Conservation (phyloP, 1,140 invertebrate genomes). For the Adoxophyes honmai region DNA sequence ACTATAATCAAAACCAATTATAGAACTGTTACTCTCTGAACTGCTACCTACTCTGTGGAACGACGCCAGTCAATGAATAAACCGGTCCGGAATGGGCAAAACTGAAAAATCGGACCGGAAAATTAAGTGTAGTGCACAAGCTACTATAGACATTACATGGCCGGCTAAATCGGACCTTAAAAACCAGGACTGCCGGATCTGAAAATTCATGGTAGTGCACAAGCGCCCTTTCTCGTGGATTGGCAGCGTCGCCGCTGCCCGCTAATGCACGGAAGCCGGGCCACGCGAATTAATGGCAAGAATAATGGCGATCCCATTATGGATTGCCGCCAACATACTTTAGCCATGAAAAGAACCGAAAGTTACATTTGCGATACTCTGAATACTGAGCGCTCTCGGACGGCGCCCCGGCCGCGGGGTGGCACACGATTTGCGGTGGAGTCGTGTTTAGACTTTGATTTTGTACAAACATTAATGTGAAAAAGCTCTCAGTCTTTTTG, state of each 20-base stretch:
- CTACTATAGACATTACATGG: no score
- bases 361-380: conserved; percentile 77
- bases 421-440: conserved; percentile 42
- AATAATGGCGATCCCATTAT: conserved; percentile 77
- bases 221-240: conserved; percentile 50
- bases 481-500: conserved; percentile 1
- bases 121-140: no score
- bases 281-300: conserved; percentile 76
- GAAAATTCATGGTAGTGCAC: no score
- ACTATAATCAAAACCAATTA: no score
- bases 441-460: conserved; percentile 29
- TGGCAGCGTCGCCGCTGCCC: conserved; percentile 59
- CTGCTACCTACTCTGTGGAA: no score
- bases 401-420: conserved; percentile 34
- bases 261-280: conserved; percentile 74
- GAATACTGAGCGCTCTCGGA: conserved; percentile 70
- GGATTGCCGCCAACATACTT: conserved; percentile 77
- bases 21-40: no score
- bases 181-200: no score
- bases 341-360: conserved; percentile 77
- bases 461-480: conserved; percentile 23
- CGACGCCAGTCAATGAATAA: no score
- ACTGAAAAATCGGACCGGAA: no score
- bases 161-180: no score
- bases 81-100: no score